Evolutionary conservation across 2,113 vertebrate genomes (phyloP), one percentile per base, ranked within the genome.

Genomic region (Perca fluviatilis): DNA sequence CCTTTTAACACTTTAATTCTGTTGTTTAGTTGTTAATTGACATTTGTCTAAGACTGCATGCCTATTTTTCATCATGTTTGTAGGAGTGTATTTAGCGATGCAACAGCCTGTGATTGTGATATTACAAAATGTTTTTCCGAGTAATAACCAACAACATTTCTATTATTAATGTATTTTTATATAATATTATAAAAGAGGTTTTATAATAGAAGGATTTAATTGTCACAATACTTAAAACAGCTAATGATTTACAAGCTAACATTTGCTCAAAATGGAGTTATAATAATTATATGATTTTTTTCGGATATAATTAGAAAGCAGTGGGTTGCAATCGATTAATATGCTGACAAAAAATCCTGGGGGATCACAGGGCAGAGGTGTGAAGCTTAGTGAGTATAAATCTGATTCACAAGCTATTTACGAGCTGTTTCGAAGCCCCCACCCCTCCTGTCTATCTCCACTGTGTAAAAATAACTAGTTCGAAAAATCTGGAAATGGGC

Each of bases 391-490:
- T 50, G 53, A 74, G 79, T 54, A n/a, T 30, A 64, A 73, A 77
- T 89, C 56, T 77, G 83, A 86, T 79, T 88, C 80, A 77, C 23
- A 67, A 76, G 50, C 66, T 74, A 74, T 87, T 87, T 87, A 33
- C 9, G 30, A 30, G 68, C 10, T 40, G 56, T 79, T 91, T 62
- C 15, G 47, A 62, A 83, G 65, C 33, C 80, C 84, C 51, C 77
- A 36, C 72, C 27, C 50, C 58, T 47, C 71, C 74, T 51, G 71
- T 68, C 77, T 72, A 10, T 83, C 57, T 76, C 51, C 57, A 64
- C 57, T 4, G 57, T 50, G 61, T 78, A 88, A 90, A 89, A 83
- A 91, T 86, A 90, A 87, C 73, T 46, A 73, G 83, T 79, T 77
- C 62, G 74, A 74, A 66, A 89, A 83, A 82, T 76, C 66, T 77